Conservation (phyloP, 2,888 invertebrate species). For the Anodontia alba region DNA sequence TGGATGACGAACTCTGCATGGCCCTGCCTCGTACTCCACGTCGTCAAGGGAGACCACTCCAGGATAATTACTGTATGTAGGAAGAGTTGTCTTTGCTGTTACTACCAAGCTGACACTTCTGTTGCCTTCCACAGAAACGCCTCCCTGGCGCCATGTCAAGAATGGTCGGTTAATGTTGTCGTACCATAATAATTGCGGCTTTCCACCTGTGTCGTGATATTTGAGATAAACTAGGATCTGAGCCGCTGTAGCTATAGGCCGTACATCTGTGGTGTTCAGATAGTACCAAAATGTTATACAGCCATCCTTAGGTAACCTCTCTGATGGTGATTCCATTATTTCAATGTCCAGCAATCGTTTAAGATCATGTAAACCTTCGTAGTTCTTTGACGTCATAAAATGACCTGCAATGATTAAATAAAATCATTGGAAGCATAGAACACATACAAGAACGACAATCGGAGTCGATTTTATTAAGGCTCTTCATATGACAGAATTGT, state of each 20-base stretch:
- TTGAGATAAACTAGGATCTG: constrained; percentile 48
- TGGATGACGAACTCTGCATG: constrained; percentile 29
- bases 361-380: constrained; percentile 34
- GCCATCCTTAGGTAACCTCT: constrained; percentile 38
- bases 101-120: constrained; percentile 31
- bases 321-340: constrained; percentile 47
- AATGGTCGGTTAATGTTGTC: constrained; percentile 50
- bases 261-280: constrained; percentile 45
- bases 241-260: constrained; percentile 44
- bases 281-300: constrained; percentile 59
- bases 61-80: constrained; percentile 29
- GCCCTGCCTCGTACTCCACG: constrained; percentile 32
- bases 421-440: no score
- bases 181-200: background rate
- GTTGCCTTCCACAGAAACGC: constrained; percentile 28
- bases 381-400: constrained; percentile 52
- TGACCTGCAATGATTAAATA: constrained; percentile 30
- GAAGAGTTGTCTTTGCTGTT: constrained; percentile 42
- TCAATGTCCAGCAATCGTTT: constrained; percentile 40
- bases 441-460: no score
- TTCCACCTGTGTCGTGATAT: constrained; percentile 23
- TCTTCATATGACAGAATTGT: no score
- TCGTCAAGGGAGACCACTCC: constrained; percentile 57
- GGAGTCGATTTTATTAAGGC: no score
- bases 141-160: constrained; percentile 44